phyloP scores from a whole-genome alignment of 2,797 vertebrate species.

The Phylloscopus collybita region DNA sequence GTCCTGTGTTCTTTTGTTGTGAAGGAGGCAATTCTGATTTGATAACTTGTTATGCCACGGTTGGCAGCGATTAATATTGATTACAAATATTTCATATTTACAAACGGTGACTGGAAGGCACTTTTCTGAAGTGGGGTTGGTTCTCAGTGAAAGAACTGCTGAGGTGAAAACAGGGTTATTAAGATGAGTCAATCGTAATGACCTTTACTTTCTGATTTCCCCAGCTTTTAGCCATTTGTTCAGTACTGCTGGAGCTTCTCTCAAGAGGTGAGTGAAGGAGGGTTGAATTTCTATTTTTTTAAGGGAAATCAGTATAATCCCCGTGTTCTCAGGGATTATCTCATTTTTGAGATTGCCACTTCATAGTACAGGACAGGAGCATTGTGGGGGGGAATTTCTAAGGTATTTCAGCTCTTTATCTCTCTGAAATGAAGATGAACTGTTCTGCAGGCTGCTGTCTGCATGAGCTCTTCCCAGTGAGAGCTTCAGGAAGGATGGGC shows the following conservation, averaged over 20 bases:
- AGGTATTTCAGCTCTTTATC: not conserved
- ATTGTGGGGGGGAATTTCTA: not conserved
- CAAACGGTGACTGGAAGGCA: not conserved
- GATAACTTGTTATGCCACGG: not conserved
- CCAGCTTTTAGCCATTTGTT: not conserved
- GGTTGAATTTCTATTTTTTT: not conserved
- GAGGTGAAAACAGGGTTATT: not conserved
- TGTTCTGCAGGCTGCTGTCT: not conserved
- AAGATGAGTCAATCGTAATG: not conserved
- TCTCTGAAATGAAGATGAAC: not conserved
- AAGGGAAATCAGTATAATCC: not conserved
- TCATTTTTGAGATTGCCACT: not conserved
- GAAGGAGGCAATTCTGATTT: not conserved
- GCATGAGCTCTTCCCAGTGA: not conserved
- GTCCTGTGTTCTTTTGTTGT: not conserved
- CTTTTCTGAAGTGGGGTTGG: not conserved
- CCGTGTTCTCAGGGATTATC: not conserved
- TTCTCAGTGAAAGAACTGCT: not conserved
- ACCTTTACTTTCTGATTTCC: not conserved
- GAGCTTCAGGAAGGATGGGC: not conserved
- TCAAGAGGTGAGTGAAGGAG: not conserved
- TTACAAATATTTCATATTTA: not conserved
- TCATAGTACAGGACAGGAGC: not conserved
- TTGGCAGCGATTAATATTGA: not conserved
- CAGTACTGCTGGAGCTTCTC: not conserved